Percentiles rank a stretch among this genome's conserved stretches.
phyloP scores from a whole-genome alignment of 1,140 invertebrate species.

The Wasmannia auropunctata region DNA sequence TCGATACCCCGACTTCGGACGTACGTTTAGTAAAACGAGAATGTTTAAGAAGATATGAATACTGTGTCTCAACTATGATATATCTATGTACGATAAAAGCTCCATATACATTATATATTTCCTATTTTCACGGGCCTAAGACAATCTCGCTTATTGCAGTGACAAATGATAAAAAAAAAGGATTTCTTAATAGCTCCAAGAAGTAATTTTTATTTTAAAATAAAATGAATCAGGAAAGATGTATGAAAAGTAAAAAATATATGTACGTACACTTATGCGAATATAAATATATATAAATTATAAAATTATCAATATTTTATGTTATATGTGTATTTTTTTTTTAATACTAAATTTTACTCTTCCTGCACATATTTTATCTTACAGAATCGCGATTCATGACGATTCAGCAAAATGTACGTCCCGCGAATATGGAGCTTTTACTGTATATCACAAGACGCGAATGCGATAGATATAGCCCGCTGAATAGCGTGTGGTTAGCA shows the following conservation, averaged over 20 bases:
- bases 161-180: neutral
- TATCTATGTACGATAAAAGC: constrained; percentile 33
- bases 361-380: neutral
- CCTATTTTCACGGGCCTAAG: neutral
- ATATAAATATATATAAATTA: constrained; percentile 8
- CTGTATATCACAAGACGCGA: constrained; percentile 47
- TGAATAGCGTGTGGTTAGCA: neutral
- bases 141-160: neutral
- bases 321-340: neutral
- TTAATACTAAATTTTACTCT: neutral
- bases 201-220: constrained; percentile 4
- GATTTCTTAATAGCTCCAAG: neutral
- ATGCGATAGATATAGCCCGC: constrained; percentile 1
- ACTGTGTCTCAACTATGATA: neutral
- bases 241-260: neutral
- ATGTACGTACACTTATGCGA: neutral
- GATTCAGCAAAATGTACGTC: neutral
- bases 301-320: neutral
- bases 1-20: constrained; percentile 17
- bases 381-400: neutral
- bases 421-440: constrained; percentile 11
- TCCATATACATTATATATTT: constrained; percentile 12
- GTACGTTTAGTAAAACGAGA: constrained; percentile 29
- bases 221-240: neutral
- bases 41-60: constrained; percentile 50